phyloP scores from a whole-genome alignment of 2,888 invertebrate genomes.

The Spodoptera exigua region DNA sequence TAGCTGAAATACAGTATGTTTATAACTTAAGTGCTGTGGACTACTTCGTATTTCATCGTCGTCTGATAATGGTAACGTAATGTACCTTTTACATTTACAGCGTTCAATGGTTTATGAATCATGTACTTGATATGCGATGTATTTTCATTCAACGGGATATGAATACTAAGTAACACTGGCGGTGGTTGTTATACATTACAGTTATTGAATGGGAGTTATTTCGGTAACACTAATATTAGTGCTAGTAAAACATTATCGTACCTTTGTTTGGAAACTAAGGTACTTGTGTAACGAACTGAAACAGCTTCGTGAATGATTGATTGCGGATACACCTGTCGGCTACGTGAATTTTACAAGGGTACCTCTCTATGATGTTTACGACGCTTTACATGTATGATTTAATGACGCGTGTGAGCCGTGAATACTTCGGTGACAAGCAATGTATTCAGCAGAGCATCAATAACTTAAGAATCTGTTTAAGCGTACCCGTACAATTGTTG shows the following conservation, averaged over 20 bases:
- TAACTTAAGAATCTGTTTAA: background rate
- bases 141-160: constrained; percentile 46
- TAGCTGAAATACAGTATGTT: constrained; percentile 7
- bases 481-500: background rate
- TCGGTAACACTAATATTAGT: constrained; percentile 49
- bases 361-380: constrained; percentile 27
- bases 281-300: constrained; percentile 24
- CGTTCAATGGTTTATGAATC: constrained; percentile 28
- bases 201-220: constrained; percentile 53
- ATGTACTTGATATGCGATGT: constrained; percentile 13
- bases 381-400: constrained; percentile 10
- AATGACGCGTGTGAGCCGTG: constrained; percentile 1
- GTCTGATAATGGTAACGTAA: constrained; percentile 1
- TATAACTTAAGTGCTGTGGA: background rate
- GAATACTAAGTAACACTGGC: constrained; percentile 40
- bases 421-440: constrained; percentile 10
- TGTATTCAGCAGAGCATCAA: background rate
- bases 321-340: constrained; percentile 61
- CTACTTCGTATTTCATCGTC: constrained; percentile 17
- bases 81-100: constrained; percentile 4
- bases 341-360: constrained; percentile 49
- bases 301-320: constrained; percentile 56
- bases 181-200: constrained; percentile 40
- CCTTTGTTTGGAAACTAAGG: constrained; percentile 38
- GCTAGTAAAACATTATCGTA: constrained; percentile 35